These are phyloP conservation scores for Marmota flaviventris DNA, from an alignment of 2,113 vertebrate genomes.

Conservation along the genomic window DNA sequence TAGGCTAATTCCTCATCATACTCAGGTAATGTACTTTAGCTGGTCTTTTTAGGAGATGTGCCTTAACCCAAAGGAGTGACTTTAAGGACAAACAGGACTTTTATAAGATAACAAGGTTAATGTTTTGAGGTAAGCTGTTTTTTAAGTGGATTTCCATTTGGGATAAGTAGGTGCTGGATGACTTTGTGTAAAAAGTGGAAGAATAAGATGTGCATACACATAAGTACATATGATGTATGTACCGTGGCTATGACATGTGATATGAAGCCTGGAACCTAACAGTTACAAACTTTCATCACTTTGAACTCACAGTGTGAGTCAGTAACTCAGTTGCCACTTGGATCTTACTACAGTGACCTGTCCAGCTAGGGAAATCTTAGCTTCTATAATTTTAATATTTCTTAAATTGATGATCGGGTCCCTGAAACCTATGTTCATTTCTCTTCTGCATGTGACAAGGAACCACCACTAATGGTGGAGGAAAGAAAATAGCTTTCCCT, in stretches of 20 bases:
- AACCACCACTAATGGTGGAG: not conserved
- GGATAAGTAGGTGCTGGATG: not conserved
- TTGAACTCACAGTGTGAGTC: not conserved
- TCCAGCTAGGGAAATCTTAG: not conserved
- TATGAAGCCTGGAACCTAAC: not conserved
- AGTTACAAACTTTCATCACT: not conserved
- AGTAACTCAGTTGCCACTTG: not conserved
- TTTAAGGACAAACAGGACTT: not conserved
- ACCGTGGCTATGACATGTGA: not conserved
- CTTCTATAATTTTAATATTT: not conserved
- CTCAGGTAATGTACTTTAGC: not conserved
- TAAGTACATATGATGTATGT: not conserved
- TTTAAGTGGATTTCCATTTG: not conserved
- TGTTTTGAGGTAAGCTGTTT: not conserved
- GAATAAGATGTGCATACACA: not conserved
- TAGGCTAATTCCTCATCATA: not conserved
- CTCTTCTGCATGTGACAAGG: not conserved
- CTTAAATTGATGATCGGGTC: not conserved
- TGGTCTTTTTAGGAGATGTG: slow-evolving; percentile 11
- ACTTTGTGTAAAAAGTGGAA: not conserved
- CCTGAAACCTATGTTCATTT: not conserved
- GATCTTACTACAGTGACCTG: not conserved
- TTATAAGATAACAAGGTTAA: not conserved
- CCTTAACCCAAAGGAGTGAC: not conserved
- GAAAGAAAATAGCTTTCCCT: not conserved